Conservation (phyloP, 2,113 vertebrate species). For the Erythrocebus patas region DNA sequence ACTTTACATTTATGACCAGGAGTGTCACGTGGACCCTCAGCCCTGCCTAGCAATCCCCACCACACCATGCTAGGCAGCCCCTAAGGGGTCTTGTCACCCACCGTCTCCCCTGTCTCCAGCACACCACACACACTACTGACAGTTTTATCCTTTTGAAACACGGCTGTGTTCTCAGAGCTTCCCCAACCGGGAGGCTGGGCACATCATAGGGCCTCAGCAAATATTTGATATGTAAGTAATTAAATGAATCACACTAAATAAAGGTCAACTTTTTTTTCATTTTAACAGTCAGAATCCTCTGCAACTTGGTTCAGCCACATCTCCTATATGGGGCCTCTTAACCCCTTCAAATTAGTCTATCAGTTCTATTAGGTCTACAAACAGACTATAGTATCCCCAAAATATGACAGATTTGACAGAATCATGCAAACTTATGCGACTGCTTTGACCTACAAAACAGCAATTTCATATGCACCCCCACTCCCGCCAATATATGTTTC, state of each 20-base stretch:
- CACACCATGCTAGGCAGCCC: not conserved
- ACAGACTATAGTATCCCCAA: not conserved
- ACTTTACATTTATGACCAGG: not conserved
- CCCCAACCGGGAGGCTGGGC: not conserved
- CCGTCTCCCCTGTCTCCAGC: not conserved
- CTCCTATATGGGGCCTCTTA: not conserved
- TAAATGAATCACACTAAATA: not conserved
- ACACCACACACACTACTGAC: not conserved
- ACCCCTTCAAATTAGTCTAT: not conserved
- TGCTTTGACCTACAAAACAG: not conserved
- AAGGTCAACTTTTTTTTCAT: not conserved
- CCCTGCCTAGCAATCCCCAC: not conserved
- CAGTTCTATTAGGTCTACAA: not conserved
- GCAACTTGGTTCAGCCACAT: not conserved
- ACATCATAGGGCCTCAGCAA: not conserved
- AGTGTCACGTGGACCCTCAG: not conserved
- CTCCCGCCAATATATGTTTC: not conserved
- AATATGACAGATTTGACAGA: not conserved
- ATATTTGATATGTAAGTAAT: conserved; percentile 6
- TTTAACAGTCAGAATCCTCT: not conserved
- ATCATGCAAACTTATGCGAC: not conserved
- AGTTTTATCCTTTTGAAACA: not conserved
- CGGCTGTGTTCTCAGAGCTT: not conserved
- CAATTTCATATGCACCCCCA: not conserved
- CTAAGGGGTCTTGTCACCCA: not conserved